Evolutionary conservation across 1,140 invertebrate species (phyloP).

Genomic region (Neuroterus valhalla): DNA sequence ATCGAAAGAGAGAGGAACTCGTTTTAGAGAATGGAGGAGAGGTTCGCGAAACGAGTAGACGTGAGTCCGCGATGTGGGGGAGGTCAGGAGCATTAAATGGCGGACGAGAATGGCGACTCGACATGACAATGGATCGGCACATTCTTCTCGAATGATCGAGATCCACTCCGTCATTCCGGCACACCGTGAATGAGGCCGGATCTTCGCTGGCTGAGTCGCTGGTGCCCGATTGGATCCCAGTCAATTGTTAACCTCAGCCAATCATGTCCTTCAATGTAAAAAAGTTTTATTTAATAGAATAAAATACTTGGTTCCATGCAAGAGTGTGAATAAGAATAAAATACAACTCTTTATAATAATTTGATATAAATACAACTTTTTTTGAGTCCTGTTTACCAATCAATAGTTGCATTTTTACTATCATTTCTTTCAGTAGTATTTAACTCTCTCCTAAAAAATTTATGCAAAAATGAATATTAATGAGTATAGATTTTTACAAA

Average conservation of each 20-base stretch:
- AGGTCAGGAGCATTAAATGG: constrained; percentile 25
- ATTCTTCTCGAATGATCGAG: constrained; percentile 38
- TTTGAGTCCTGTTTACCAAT: no score
- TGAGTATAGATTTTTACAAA: no score
- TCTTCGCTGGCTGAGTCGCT: constrained; percentile 62
- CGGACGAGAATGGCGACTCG: constrained; percentile 32
- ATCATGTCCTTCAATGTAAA: constrained; percentile 46
- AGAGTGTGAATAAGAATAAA: no score
- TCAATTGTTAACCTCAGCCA: constrained; percentile 46
- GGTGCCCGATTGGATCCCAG: constrained; percentile 45
- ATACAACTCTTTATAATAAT: no score
- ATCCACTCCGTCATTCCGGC: constrained; percentile 29
- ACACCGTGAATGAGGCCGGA: constrained; percentile 56
- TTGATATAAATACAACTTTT: no score
- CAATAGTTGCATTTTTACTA: no score
- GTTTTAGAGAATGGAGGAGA: constrained; percentile 32
- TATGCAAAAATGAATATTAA: no score
- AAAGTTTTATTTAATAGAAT: constrained; percentile 23
- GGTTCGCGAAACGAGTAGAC: background rate
- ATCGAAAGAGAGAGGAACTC: background rate
- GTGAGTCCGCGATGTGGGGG: constrained; percentile 25
- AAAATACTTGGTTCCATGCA: no score
- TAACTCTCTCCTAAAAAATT: no score
- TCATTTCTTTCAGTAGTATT: no score
- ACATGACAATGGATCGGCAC: constrained; percentile 15